A percentile compares a stretch with the other conserved stretches of the same genome.
Evolutionary conservation across 2,797 vertebrate species (phyloP).

Genomic region (Sebastes hopkinsi): DNA sequence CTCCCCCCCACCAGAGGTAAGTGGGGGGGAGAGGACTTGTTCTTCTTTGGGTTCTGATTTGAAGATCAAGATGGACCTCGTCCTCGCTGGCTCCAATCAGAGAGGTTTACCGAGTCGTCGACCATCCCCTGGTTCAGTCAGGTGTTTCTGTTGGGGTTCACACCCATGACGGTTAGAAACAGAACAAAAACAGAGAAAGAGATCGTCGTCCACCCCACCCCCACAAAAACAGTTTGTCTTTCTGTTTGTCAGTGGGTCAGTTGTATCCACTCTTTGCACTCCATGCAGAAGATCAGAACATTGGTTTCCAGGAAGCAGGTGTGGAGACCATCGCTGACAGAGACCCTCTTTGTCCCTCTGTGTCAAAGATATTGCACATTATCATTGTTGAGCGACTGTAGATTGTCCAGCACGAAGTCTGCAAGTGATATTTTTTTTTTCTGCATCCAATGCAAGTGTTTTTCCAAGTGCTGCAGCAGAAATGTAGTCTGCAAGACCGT

Average conservation of each 20-base stretch:
- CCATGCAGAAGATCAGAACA: slow-evolving; percentile 47
- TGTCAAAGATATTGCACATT: background rate
- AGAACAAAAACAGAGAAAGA: background rate
- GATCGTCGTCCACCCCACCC: background rate
- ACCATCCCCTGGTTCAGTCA: slow-evolving; percentile 64
- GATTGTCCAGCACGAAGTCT: background rate
- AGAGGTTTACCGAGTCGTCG: slow-evolving; percentile 10
- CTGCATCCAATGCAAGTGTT: background rate
- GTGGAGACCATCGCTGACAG: background rate
- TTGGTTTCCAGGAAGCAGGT: background rate
- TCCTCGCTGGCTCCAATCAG: slow-evolving; percentile 31
- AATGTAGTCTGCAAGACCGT: background rate
- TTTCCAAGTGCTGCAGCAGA: background rate
- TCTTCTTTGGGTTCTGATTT: slow-evolving; percentile 58
- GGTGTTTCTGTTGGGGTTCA: slow-evolving; percentile 19
- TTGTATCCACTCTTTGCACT: slow-evolving; percentile 32
- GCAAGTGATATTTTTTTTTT: background rate
- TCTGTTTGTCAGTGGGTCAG: slow-evolving; percentile 42
- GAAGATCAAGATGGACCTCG: slow-evolving; percentile 62
- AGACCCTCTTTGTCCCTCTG: slow-evolving; percentile 11
- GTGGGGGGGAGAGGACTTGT: slow-evolving; percentile 76
- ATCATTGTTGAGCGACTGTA: background rate
- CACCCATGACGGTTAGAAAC: slow-evolving; percentile 40
- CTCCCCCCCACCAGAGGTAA: slow-evolving; percentile 76
- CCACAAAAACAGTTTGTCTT: background rate